Evolutionary conservation across 2,888 invertebrate species (phyloP), one percentile per base, ranked within the genome.

Genomic region (Cremastinae sp.): DNA sequence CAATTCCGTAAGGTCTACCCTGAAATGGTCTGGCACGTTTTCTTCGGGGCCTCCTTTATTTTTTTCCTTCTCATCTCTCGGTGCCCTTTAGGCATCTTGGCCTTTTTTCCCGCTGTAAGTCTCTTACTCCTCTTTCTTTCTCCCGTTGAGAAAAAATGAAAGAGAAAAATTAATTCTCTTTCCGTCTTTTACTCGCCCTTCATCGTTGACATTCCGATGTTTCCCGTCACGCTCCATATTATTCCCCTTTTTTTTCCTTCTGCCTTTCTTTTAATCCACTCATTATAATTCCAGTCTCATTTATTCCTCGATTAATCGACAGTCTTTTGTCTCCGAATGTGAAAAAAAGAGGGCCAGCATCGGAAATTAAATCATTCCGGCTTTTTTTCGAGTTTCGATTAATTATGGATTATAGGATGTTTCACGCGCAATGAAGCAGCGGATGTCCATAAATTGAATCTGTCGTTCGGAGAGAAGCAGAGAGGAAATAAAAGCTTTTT

Each of bases 1-100:
- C 84, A 85, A 81, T 80, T 80, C 76, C 79, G 49, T 47, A 70
- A 59, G 64, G 64, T 72, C 69, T 51, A 59, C 61, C 55, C 14
- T 53, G n/a, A 9, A 53, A 66, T 43, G 56, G 43, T 12, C n/a
- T 45, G 39, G 22, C 45, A 56, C 58, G 47, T 56, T 64, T 74
- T 65, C 64, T 51, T 61, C 55, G 39, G 64, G 64, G 12, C 59
- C 58, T 45, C 20, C 55, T 10, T 14, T 39, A 3, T 35, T 39
- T 39, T 45, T 10, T 47, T 39, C 22, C 37, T 61, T 74, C 58
- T 16, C 53, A n/a, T n/a, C n/a, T n/a, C n/a, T n/a, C n/a, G n/a
- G 61, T 55, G 62, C 75, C 78, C 78, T 78, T 70, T 73, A 72
- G 61, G 47, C 49, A 51, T 55, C 65, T 37, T 45, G 39, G 74